A percentile compares a stretch with the other conserved stretches of the same genome.
These are phyloP conservation scores for Dipus sagitta DNA, from an alignment of 2,797 vertebrate species.

Conservation along the genomic window DNA sequence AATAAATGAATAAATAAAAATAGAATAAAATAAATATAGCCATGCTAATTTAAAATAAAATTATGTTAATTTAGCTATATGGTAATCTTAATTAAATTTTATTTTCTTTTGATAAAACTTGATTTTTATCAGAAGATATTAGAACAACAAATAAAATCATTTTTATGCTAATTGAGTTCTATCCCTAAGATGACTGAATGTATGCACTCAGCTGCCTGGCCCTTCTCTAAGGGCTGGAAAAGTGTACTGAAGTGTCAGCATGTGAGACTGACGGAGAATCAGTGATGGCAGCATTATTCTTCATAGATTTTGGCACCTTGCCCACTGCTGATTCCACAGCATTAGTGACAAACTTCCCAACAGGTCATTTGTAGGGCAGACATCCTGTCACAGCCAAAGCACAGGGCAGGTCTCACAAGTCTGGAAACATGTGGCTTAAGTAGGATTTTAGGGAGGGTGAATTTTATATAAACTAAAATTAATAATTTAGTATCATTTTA, in stretches of 20 bases:
- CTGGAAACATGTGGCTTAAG: neutral
- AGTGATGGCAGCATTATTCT: neutral
- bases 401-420: neutral
- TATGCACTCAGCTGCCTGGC: neutral
- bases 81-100: neutral
- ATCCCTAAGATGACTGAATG: neutral
- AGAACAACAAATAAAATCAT: constrained; percentile 27
- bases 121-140: neutral
- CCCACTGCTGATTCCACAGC: neutral
- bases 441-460: neutral
- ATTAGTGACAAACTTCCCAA: neutral
- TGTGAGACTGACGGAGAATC: neutral
- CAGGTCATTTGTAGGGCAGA: neutral
- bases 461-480: neutral
- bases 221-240: neutral
- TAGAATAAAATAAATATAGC: neutral
- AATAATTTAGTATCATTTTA: neutral
- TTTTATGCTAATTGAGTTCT: neutral
- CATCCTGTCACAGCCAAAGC: neutral
- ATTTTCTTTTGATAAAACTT: constrained; percentile 14
- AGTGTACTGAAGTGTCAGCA: neutral
- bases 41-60: neutral
- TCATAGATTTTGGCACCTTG: neutral
- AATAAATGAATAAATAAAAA: neutral
- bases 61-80: neutral